Conservation (phyloP, 2,113 vertebrate genomes). For the Paramisgurnus dabryanus region DNA sequence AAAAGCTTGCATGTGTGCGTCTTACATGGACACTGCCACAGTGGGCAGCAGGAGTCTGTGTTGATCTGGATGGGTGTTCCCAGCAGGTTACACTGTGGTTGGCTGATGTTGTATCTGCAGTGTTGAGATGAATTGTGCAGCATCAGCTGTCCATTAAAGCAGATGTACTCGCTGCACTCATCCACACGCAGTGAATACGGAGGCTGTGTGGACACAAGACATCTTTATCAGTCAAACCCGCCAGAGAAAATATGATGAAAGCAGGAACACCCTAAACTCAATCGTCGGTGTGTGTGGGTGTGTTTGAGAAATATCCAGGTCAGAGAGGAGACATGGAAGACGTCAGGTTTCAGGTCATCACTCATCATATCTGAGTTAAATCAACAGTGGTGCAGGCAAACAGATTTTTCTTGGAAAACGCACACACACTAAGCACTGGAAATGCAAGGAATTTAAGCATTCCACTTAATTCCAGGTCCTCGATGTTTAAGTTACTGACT, state of each 20-base stretch:
- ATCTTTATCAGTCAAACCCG: not conserved
- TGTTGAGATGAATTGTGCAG: constrained; percentile 90
- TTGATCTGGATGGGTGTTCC: constrained; percentile 91
- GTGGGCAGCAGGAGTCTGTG: constrained; percentile 90
- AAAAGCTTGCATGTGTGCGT: not conserved
- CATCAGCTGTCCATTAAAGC: constrained; percentile 86
- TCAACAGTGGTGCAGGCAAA: not conserved
- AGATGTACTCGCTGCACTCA: constrained; percentile 91
- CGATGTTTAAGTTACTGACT: no score
- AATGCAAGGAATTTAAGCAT: not conserved
- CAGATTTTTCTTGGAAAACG: not conserved
- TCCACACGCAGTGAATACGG: constrained; percentile 87
- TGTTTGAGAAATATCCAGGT: not conserved
- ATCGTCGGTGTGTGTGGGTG: not conserved
- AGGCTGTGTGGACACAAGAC: constrained; percentile 62
- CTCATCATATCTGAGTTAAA: not conserved
- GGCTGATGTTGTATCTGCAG: constrained; percentile 84
- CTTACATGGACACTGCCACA: constrained; percentile 97
- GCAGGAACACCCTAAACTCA: no score
- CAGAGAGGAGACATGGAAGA: not conserved
- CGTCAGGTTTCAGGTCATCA: not conserved
- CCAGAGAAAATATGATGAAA: not conserved
- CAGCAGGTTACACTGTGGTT: constrained; percentile 89
- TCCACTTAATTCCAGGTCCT: not conserved
- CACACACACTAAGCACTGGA: not conserved